Base-by-base conservation (phyloP, 2,113 vertebrate genomes). In the Antidorcas marsupialis region DNA sequence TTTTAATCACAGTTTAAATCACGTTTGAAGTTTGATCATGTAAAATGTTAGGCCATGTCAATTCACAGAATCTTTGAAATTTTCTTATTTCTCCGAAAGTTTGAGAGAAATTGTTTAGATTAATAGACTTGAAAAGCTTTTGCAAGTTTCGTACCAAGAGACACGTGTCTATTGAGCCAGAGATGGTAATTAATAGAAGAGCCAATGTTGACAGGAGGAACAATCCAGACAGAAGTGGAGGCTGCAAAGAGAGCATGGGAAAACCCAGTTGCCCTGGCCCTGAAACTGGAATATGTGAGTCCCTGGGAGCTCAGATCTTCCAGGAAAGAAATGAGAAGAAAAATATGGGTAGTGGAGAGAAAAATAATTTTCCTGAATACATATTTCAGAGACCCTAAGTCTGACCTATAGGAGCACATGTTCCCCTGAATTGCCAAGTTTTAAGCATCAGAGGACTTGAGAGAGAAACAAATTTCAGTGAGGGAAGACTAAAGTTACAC, bases 401-500 rank as follows among this genome's bases (percentile, higher is more conserved):
- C 62, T 81, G 60, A 91, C 59, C n/a, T 52, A 30, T 15, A 94
- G 55, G 67, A 92, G 13, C 17, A 87, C 14, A 47, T 5, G 10
- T 62, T 87, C 39, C 3, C 39, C 81, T 88, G 64, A 85, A 81
- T 30, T 85, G 45, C 15, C 28, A 91, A 39, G 36, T 64, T 90
- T 74, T 81, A 60, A 97, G 17, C 55, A 96, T 93, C 7, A 81
- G 39, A 19, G 39, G 16, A 93, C 59, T 93, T 88, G 52, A 84
- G 33, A 79, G 45, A 64, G 47, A 93, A 94, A 91, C 43, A 55
- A 45, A 93, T 96, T 88, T 96, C 53, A 93, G 45, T 93, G 78
- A 94, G 59, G 8, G 27, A 90, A 95, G 84, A 76, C 82, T 76
- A 57, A 93, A 90, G n/a, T 43, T 88, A 60, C 13, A 62, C 89